Evolutionary conservation across 2,797 vertebrate species (phyloP).

Genomic region (Sylvia borin): DNA sequence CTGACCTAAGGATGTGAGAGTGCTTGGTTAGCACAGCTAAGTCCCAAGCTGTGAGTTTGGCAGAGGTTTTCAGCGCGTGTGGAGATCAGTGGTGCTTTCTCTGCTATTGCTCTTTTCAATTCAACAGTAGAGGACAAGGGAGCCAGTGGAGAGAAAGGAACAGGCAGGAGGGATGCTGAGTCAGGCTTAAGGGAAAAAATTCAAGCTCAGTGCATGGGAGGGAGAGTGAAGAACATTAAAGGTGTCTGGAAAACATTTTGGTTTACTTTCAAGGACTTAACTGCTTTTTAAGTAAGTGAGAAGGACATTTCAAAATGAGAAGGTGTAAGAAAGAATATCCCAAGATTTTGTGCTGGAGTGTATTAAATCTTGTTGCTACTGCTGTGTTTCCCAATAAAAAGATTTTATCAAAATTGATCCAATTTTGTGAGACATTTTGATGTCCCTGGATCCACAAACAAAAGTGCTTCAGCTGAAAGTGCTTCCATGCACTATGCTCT

Average conservation of each 20-base stretch:
- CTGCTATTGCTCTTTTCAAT: neutral
- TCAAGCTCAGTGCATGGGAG: neutral
- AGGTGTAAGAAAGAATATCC: neutral
- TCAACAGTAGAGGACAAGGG: neutral
- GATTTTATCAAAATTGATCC: slow-evolving; percentile 7
- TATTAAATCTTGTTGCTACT: neutral
- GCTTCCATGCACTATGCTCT: neutral
- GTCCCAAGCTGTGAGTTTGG: neutral
- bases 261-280: neutral
- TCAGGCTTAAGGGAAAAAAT: neutral
- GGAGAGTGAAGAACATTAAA: neutral
- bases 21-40: neutral
- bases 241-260: neutral
- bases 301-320: neutral
- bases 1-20: neutral
- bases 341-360: neutral
- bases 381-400: neutral
- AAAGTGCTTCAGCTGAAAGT: neutral
- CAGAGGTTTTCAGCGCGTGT: neutral
- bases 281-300: neutral
- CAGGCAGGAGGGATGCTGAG: neutral
- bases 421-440: neutral
- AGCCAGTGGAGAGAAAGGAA: neutral
- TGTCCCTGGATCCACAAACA: neutral
- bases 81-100: neutral